These are phyloP conservation scores for Sweltsa coloradensis DNA, from an alignment of 1,140 invertebrate genomes.

Conservation along the genomic window DNA sequence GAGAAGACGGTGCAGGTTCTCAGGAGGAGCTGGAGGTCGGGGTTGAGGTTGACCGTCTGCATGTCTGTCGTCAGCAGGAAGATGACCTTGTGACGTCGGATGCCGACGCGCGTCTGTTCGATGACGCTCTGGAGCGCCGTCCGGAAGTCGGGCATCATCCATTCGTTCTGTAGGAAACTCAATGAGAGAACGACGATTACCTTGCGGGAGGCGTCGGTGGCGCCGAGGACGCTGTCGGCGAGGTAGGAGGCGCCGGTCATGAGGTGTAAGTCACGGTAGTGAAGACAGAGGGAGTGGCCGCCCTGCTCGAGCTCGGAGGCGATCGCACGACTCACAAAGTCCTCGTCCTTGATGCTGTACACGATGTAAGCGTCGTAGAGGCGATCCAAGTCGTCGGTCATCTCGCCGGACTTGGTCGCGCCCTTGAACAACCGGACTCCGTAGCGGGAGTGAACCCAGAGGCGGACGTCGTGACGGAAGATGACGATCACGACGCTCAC, in stretches of 20 bases:
- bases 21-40: constrained; percentile 67
- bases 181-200: constrained; percentile 61
- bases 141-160: constrained; percentile 56
- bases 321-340: constrained; percentile 63
- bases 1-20: constrained; percentile 73
- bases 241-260: constrained; percentile 47
- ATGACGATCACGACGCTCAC: constrained; percentile 56
- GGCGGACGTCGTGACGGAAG: constrained; percentile 57
- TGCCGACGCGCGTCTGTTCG: constrained; percentile 30
- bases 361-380: constrained; percentile 79
- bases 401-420: constrained; percentile 35
- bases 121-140: constrained; percentile 55
- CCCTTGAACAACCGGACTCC: constrained; percentile 55
- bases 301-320: constrained; percentile 66
- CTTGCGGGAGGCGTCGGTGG: constrained; percentile 58
- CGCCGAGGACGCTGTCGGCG: constrained; percentile 60
- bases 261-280: constrained; percentile 57
- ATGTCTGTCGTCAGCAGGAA: constrained; percentile 52
- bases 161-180: constrained; percentile 59
- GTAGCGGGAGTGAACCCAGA: constrained; percentile 61
- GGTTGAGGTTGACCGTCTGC: constrained; percentile 55
- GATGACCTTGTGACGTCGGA: constrained; percentile 56
- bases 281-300: constrained; percentile 56
- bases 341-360: constrained; percentile 74
- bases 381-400: constrained; percentile 46